Base-by-base conservation (phyloP, 2,888 invertebrate species). In the Aquatica leii region DNA sequence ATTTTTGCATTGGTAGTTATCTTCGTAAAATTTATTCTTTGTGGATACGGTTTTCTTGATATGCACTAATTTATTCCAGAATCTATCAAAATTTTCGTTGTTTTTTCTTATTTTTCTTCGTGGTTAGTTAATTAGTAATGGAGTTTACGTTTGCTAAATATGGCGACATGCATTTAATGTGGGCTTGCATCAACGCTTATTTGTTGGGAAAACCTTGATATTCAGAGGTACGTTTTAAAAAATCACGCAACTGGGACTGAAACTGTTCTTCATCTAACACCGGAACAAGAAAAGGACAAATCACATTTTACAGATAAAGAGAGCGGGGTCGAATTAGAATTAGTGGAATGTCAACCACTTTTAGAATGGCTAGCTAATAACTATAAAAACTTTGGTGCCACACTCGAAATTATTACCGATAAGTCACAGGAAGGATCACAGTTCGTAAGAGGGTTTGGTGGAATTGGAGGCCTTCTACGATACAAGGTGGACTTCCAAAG, bases 331-430 rank as follows among this genome's bases (percentile, higher is more conserved):
- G 99, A 99, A 83, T 86, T 99, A 84, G 99, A 99, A 86, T 86
- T 98, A 80, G 94, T 97, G 58, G 98, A 99, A 81, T 96, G 96
- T 81, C 94, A 97, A 86, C 96, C 98, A 43, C 86, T 99, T 67
- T 87, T 99, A 68, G 99, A 99, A 86, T 99, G 99, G 99, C 90
- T 99, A 75, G 99, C 99, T 50, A 98, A 99, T 85, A 98, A 97
- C 84, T 99, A 99, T 86, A 99, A 99, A 86, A 95, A 92, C 71
- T 98, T 97, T 83, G 98, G 98, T 78, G 98, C 99, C 75, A 97
- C 97, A 34, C 86, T 99, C 80, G 99, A 99, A 90, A 99, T 99
- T 81, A 98, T 99, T 79, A 99, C 98, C 18, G 99, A 99, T 84
- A 95, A 95, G 85, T 98, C 98, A 69, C 98, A 98, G 84, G 99